Percentiles rank a stretch among this genome's conserved stretches.
phyloP scores from a whole-genome alignment of 2,113 vertebrate genomes.

The Embiotoca jacksoni region DNA sequence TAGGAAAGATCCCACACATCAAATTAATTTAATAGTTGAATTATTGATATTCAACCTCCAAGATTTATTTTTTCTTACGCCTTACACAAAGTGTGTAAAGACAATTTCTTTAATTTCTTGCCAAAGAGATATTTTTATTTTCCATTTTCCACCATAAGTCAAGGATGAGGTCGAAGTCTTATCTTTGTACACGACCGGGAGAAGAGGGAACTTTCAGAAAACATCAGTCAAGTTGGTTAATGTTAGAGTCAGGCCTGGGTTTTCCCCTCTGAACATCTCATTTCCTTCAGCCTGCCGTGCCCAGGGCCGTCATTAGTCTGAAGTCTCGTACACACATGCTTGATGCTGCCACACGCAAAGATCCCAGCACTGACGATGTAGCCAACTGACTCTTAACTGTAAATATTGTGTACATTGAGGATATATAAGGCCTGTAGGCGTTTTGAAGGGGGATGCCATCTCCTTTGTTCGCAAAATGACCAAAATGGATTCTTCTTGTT shows the following conservation, averaged over 20 bases:
- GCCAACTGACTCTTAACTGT: slow-evolving; percentile 24
- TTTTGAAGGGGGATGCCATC: no score
- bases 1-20: not conserved
- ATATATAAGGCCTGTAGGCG: not conserved
- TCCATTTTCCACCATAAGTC: slow-evolving; percentile 18
- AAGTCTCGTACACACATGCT: slow-evolving; percentile 53
- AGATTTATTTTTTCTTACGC: not conserved
- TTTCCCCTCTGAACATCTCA: slow-evolving; percentile 75
- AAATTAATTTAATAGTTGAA: not conserved
- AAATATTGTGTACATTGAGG: slow-evolving; percentile 27
- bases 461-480: no score
- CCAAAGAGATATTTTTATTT: not conserved
- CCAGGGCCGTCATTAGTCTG: slow-evolving; percentile 71
- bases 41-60: not conserved
- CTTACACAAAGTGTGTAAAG: not conserved
- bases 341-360: slow-evolving; percentile 52
- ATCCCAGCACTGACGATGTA: slow-evolving; percentile 25
- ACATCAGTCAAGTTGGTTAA: slow-evolving; percentile 70
- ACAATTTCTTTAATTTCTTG: no score
- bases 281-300: slow-evolving; percentile 66
- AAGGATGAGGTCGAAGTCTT: slow-evolving; percentile 30
- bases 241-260: slow-evolving; percentile 64
- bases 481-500: no score
- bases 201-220: slow-evolving; percentile 53
- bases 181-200: slow-evolving; percentile 46